A percentile compares a stretch with the other conserved stretches of the same genome.
Conservation (phyloP, 1,140 invertebrate genomes). For the Drosophila pseudoananassae region DNA sequence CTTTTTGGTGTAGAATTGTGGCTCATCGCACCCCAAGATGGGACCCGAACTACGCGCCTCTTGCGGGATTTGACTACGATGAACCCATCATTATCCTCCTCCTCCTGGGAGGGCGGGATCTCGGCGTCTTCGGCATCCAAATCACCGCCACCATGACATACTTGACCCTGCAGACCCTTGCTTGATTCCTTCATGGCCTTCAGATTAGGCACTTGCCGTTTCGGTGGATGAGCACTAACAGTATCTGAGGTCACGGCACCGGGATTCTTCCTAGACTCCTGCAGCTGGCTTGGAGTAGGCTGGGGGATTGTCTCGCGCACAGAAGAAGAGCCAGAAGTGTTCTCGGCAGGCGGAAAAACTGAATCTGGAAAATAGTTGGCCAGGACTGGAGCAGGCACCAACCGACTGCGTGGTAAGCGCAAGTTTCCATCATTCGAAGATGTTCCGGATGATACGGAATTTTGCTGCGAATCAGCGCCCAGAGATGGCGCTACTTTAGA, state of each 20-base stretch:
- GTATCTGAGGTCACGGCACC: background rate
- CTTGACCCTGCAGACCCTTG: background rate
- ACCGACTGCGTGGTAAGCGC: background rate
- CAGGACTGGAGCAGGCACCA: slow-evolving; percentile 1
- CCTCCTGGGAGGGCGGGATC: background rate
- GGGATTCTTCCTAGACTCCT: background rate
- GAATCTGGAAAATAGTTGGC: slow-evolving; percentile 14
- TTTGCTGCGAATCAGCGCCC: background rate
- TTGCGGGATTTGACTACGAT: background rate
- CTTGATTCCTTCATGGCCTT: background rate
- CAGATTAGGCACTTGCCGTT: background rate
- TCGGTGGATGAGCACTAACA: too few relatives aligned
- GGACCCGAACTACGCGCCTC: background rate
- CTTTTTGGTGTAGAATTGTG: too few relatives aligned
- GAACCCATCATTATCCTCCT: background rate
- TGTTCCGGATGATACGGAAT: background rate
- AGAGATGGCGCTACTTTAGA: background rate
- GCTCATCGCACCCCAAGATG: background rate
- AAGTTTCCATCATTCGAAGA: background rate
- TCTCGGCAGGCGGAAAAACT: fast-evolving
- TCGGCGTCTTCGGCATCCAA: background rate
- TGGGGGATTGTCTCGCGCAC: too few relatives aligned
- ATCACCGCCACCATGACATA: background rate
- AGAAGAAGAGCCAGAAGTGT: too few relatives aligned
- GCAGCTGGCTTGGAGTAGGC: background rate